phyloP scores from a whole-genome alignment of 2,797 vertebrate genomes.

The Limnodromus scolopaceus region DNA sequence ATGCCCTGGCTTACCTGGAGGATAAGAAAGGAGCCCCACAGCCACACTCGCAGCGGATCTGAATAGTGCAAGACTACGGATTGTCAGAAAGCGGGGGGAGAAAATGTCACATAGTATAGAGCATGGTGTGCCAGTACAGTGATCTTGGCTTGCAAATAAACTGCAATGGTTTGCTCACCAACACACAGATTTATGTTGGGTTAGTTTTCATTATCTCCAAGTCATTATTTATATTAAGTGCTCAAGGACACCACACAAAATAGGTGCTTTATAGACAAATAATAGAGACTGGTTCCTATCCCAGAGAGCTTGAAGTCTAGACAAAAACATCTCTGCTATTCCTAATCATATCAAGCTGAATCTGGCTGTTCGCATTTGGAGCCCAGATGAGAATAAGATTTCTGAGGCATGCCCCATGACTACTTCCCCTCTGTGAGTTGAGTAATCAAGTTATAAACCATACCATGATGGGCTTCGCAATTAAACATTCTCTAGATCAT shows the following conservation, averaged over 20 bases:
- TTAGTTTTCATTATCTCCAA: constrained; percentile 10
- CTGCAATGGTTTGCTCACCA: neutral
- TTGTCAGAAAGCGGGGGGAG: neutral
- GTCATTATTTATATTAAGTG: constrained; percentile 3
- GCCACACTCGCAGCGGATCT: neutral
- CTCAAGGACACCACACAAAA: neutral
- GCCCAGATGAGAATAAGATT: constrained; percentile 49
- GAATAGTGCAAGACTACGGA: neutral
- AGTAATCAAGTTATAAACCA: constrained; percentile 59
- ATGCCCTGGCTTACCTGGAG: neutral
- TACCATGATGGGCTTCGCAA: constrained; percentile 8
- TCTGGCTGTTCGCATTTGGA: constrained; percentile 59
- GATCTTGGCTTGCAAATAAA: neutral
- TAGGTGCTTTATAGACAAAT: constrained; percentile 23
- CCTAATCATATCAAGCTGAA: constrained; percentile 52
- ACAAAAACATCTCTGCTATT: constrained; percentile 57
- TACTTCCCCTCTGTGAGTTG: constrained; percentile 35
- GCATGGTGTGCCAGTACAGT: neutral
- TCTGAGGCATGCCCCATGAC: constrained; percentile 40
- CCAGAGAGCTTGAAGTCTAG: constrained; percentile 36
- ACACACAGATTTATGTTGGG: neutral
- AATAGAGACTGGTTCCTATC: constrained; percentile 17
- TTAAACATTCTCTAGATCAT: constrained; percentile 49
- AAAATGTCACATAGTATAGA: neutral
- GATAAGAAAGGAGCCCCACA: neutral